Percentiles rank a stretch among this genome's conserved stretches.
Evolutionary conservation across 2,888 invertebrate species (phyloP).

Genomic region (Hypolimnas misippus): DNA sequence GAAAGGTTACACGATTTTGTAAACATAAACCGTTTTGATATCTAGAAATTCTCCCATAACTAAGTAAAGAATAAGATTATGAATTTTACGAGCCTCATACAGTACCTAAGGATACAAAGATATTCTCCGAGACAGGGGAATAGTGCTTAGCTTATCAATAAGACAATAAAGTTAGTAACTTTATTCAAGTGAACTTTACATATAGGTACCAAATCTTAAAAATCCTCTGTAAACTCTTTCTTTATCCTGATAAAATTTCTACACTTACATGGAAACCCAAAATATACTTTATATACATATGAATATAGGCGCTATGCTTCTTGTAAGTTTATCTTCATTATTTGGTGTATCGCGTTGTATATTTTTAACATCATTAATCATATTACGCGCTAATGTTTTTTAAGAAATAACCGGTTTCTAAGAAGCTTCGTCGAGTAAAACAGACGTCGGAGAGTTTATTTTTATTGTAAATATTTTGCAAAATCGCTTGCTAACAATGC

Average conservation of each 20-base stretch:
- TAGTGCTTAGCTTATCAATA: no score
- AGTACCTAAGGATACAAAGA: no score
- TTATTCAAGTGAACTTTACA: no score
- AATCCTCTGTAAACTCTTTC: no score
- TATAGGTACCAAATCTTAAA: no score
- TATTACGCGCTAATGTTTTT: conserved; percentile 17
- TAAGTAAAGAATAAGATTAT: no score
- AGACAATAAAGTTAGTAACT: no score
- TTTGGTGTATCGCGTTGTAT: neutral
- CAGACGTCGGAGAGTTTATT: conserved; percentile 12
- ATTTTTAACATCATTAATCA: conserved; percentile 10
- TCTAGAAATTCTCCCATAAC: no score
- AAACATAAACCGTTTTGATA: no score
- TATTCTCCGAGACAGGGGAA: no score
- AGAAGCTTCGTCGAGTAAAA: conserved; percentile 17
- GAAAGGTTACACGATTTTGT: neutral
- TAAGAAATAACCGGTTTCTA: conserved; percentile 15
- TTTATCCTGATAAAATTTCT: no score
- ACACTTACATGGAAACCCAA: neutral
- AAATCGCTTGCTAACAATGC: neutral
- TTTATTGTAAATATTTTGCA: conserved; percentile 19
- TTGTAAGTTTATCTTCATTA: neutral
- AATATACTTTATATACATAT: neutral
- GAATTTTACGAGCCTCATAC: no score
- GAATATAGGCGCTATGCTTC: neutral